Evolutionary conservation across 2,113 vertebrate genomes (phyloP).

Genomic region (Ia io): DNA sequence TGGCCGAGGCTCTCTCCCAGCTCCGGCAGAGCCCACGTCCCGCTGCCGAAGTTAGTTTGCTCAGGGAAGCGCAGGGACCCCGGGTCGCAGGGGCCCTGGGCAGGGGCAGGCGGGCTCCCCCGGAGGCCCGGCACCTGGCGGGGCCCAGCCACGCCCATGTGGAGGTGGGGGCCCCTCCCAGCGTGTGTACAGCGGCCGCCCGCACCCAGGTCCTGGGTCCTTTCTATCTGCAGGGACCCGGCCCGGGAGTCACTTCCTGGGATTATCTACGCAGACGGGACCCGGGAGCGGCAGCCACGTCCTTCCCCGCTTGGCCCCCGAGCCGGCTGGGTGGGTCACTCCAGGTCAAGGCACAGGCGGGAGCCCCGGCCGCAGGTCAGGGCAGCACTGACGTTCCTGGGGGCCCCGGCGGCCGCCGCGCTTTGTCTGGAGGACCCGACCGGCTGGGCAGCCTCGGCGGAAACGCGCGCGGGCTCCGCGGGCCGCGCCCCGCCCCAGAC

Average conservation of each 20-base stretch:
- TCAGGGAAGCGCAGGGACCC: background rate
- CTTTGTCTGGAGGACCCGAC: conserved; percentile 36
- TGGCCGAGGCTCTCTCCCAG: background rate
- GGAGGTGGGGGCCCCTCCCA: background rate
- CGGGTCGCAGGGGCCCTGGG: background rate
- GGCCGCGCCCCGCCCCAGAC: conserved; percentile 56
- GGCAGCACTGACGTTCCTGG: background rate
- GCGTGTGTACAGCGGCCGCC: background rate
- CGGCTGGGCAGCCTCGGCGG: background rate
- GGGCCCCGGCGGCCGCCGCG: background rate
- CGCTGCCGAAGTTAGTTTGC: background rate
- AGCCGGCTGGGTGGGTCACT: background rate
- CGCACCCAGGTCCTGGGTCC: background rate
- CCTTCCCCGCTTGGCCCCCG: background rate
- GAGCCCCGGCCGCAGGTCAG: background rate
- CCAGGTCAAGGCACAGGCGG: background rate
- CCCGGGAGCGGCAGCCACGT: background rate
- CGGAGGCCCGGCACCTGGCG: background rate
- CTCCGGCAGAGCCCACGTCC: background rate
- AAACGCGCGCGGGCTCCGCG: background rate
- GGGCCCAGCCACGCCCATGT: accelerated
- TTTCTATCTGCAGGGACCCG: background rate
- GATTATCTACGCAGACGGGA: background rate
- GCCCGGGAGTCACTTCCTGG: background rate
- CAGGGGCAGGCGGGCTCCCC: background rate